A percentile compares a stretch with the other conserved stretches of the same genome.
Evolutionary conservation across 2,113 vertebrate species (phyloP).

Genomic region (Nibea albiflora): DNA sequence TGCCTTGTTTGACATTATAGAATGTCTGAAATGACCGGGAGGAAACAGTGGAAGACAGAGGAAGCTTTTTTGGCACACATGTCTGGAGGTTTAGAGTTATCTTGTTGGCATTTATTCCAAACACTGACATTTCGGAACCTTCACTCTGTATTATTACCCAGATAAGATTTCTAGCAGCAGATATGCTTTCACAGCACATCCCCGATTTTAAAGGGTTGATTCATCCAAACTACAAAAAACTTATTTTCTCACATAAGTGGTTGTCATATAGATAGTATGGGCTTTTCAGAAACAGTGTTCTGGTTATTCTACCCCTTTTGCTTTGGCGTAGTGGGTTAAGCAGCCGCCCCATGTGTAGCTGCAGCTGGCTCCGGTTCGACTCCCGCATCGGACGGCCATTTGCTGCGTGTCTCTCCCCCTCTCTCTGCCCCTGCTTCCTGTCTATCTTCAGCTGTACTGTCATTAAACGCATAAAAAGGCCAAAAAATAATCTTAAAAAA

Average conservation of each 20-base stretch:
- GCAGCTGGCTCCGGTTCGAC: too few relatives aligned
- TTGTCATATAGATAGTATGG: background rate
- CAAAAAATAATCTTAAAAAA: too few relatives aligned
- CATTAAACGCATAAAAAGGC: too few relatives aligned
- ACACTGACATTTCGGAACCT: background rate
- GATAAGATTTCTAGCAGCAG: background rate
- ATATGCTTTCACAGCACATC: background rate
- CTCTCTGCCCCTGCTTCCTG: too few relatives aligned
- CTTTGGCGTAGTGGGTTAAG: too few relatives aligned
- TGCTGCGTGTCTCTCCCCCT: too few relatives aligned
- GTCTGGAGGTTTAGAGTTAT: background rate
- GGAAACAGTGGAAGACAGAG: background rate
- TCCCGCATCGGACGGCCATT: too few relatives aligned
- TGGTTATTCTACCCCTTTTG: background rate
- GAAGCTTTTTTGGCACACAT: background rate
- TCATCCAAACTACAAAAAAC: background rate
- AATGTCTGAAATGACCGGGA: conserved; percentile 4
- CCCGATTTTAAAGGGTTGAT: background rate
- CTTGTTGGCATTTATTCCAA: background rate
- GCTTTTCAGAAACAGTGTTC: background rate
- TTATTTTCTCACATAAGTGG: background rate
- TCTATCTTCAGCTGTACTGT: too few relatives aligned
- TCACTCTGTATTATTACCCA: background rate
- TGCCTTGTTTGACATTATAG: conserved; percentile 12
- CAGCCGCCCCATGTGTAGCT: too few relatives aligned